Conservation (phyloP, 2,797 vertebrate genomes). For the Anabas testudineus region DNA sequence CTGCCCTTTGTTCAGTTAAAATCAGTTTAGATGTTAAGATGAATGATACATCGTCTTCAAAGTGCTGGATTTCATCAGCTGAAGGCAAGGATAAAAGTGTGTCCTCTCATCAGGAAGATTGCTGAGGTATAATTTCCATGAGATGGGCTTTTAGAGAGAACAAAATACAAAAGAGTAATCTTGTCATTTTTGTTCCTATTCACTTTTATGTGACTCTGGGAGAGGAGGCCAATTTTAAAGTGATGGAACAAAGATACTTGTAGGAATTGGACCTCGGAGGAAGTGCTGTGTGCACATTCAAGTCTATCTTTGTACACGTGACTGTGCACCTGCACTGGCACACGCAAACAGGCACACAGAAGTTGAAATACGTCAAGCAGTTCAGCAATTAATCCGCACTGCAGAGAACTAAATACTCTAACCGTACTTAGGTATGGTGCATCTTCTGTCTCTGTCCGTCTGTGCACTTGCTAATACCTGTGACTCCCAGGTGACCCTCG, state of each 20-base stretch:
- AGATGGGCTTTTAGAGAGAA: constrained; percentile 58
- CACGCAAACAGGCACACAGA: neutral
- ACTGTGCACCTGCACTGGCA: neutral
- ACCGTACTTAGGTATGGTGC: neutral
- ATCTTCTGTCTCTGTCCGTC: neutral
- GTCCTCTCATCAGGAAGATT: constrained; percentile 58
- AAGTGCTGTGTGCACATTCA: constrained; percentile 8
- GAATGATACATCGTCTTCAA: constrained; percentile 47
- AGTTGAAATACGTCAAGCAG: neutral
- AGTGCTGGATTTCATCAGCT: constrained; percentile 61
- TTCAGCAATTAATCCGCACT: neutral
- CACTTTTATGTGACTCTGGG: constrained; percentile 47
- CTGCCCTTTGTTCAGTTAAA: constrained; percentile 9
- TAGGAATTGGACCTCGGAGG: constrained; percentile 30
- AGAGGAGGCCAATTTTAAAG: constrained; percentile 65
- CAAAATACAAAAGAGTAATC: constrained; percentile 60
- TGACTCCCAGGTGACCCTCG: constrained; percentile 92
- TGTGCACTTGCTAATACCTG: neutral
- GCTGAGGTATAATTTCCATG: constrained; percentile 61
- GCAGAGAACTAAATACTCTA: constrained; percentile 12
- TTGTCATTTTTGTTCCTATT: constrained; percentile 19
- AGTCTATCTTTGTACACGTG: constrained; percentile 6
- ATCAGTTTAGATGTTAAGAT: constrained; percentile 46
- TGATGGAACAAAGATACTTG: constrained; percentile 46
- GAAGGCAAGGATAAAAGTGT: constrained; percentile 42